These are phyloP conservation scores for Ochotona princeps DNA, from an alignment of 2,113 vertebrate genomes.

Conservation along the genomic window DNA sequence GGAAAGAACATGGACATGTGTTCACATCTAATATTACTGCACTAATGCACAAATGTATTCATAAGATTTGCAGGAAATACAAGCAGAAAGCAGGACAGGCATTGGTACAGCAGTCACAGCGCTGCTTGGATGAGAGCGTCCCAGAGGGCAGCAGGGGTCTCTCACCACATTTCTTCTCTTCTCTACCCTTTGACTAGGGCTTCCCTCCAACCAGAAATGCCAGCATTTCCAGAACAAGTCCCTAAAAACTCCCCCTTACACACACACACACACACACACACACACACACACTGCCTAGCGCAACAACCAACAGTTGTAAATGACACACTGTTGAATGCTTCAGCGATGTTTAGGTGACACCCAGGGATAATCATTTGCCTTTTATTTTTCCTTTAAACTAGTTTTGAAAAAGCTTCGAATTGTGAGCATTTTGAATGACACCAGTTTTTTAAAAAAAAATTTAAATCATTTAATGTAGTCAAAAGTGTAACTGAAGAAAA, in stretches of 20 bases:
- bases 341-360: slow-evolving; percentile 11
- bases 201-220: neutral
- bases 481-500: slow-evolving; percentile 62
- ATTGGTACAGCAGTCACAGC: too few relatives aligned
- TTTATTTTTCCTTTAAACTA: slow-evolving; percentile 51
- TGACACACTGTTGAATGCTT: slow-evolving; percentile 13
- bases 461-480: slow-evolving; percentile 46
- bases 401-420: neutral
- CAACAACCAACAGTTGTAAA: neutral
- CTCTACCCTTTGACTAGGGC: neutral
- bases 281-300: neutral
- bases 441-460: slow-evolving; percentile 16
- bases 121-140: too few relatives aligned
- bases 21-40: neutral
- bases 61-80: too few relatives aligned
- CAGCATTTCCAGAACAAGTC: neutral
- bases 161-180: neutral
- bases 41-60: neutral
- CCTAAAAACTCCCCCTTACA: neutral
- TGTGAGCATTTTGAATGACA: slow-evolving; percentile 25
- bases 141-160: neutral
- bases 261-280: neutral
- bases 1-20: neutral
- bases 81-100: too few relatives aligned
- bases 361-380: slow-evolving; percentile 33